Percentiles rank a stretch among this genome's conserved stretches.
Conservation (phyloP, 2,113 vertebrate genomes). For the Macquaria australasica region DNA sequence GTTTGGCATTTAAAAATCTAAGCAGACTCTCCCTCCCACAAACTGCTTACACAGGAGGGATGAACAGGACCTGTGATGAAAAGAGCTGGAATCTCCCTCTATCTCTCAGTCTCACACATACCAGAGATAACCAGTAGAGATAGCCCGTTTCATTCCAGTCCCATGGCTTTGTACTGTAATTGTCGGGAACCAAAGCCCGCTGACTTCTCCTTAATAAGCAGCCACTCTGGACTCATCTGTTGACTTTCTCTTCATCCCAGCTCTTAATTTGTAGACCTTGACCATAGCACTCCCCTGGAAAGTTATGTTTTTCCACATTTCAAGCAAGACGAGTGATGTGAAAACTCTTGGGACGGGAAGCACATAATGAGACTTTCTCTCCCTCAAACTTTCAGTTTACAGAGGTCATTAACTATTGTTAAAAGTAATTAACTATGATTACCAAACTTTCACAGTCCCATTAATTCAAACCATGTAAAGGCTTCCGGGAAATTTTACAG, state of each 20-base stretch:
- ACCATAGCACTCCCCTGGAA: conserved; percentile 25
- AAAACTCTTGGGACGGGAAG: conserved; percentile 13
- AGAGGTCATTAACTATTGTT: conserved; percentile 29
- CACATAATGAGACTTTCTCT: neutral
- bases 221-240: conserved; percentile 25
- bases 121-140: conserved; percentile 80
- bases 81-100: conserved; percentile 71
- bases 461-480: conserved; percentile 36
- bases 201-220: conserved; percentile 30
- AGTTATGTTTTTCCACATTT: conserved; percentile 24
- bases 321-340: conserved; percentile 6
- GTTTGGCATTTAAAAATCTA: conserved; percentile 52
- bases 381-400: conserved; percentile 1
- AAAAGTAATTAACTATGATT: conserved; percentile 41
- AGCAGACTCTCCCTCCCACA: conserved; percentile 62
- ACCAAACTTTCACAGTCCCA: conserved; percentile 30
- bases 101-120: conserved; percentile 79
- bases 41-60: conserved; percentile 65
- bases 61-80: conserved; percentile 60
- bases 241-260: conserved; percentile 41
- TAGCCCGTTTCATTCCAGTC: conserved; percentile 58
- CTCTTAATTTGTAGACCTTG: conserved; percentile 38
- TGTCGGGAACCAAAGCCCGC: conserved; percentile 27
- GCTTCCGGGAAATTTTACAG: conserved; percentile 37
- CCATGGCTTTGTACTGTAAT: conserved; percentile 61